Evolutionary conservation across 2,113 vertebrate species (phyloP), one percentile per base, ranked within the genome.

Genomic region (Neoarius graeffei): DNA sequence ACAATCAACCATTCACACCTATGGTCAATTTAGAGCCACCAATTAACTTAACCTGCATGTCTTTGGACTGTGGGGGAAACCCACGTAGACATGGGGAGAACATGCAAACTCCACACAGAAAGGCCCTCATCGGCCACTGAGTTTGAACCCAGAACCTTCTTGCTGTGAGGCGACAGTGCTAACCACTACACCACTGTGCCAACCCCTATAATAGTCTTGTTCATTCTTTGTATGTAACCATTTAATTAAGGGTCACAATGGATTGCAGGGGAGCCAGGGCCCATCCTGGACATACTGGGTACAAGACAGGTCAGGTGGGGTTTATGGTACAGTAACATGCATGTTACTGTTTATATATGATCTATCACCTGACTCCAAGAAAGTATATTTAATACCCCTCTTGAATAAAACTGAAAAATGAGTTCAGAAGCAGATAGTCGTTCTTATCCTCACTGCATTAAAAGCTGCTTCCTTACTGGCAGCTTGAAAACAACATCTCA

Each of bases 381-480:
- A 88, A 88, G 88, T 30, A 84, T 83, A 19, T 83, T 85, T 76
- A 87, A 88, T 73, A 60, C 69, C 82, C 42, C 74, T 83, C 54
- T 88, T 81, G 73, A 84, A 48, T 19, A 14, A 81, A 81, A 42
- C 9, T 62, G 9, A 35, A 62, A 62, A 42, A 91, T 85, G 73
- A 69, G 54, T 64, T 81, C 73, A 86, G 90, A 86, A 90, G 81
- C 13, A 67, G 48, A 27, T 69, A 35, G 86, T 89, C 77, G 81
- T 88, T 91, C 89, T 90, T 89, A 89, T 93, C 91, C 91, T 25
- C 7, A 0, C 66, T 87, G 89, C 90, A 89, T 91, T 94, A 92
- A 93, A 92, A 85, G 91, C 81, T 76, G 82, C 87, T 91, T 92
- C 74, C 71, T 81, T 66, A 83, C 90, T 90, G 90, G 90, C 89